These are phyloP conservation scores for Vireo griseus DNA, from an alignment of 2,797 vertebrate species.

Conservation along the genomic window DNA sequence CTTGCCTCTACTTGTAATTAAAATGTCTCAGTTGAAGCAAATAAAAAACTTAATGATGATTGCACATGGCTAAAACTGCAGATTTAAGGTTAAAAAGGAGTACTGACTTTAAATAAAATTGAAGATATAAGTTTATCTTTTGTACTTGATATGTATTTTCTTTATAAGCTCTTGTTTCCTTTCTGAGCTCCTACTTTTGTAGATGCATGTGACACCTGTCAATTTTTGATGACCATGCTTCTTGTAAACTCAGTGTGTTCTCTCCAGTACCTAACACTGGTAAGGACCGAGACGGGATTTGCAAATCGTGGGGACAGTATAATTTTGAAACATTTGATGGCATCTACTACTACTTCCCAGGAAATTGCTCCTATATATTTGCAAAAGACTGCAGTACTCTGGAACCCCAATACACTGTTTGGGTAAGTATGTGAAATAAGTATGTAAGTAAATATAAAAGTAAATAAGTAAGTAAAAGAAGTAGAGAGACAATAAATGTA, in stretches of 20 bases:
- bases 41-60: not conserved
- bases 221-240: not conserved
- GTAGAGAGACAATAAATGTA: not conserved
- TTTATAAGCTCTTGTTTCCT: not conserved
- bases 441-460: not conserved
- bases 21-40: not conserved
- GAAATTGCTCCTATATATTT: slow-evolving; percentile 95
- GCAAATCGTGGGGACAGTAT: slow-evolving; percentile 96
- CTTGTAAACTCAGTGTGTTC: slow-evolving; percentile 12
- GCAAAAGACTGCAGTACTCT: slow-evolving; percentile 90
- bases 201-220: not conserved
- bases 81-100: not conserved
- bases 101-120: not conserved
- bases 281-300: slow-evolving; percentile 92
- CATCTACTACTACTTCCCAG: slow-evolving; percentile 96
- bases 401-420: slow-evolving; percentile 92
- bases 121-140: not conserved
- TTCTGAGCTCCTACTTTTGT: not conserved
- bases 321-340: slow-evolving; percentile 98
- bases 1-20: not conserved
- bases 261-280: slow-evolving; percentile 90
- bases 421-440: slow-evolving; percentile 81
- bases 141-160: not conserved
- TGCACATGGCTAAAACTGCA: not conserved
- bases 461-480: not conserved